Evolutionary conservation across 1,140 invertebrate species (phyloP).

Genomic region (Bilobella aurantiaca): DNA sequence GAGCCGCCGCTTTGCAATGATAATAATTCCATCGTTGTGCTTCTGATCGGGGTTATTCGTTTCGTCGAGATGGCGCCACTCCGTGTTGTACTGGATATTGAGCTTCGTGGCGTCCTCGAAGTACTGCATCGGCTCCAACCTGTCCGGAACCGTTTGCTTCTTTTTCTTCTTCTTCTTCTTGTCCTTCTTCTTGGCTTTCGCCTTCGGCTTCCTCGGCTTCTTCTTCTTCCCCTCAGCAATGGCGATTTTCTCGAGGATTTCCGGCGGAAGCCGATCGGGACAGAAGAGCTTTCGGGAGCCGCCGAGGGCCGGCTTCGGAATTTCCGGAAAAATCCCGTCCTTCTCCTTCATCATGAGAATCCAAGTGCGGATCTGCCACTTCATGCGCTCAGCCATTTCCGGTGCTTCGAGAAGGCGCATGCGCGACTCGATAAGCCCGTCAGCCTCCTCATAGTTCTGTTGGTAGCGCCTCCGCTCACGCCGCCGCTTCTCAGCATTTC

Average conservation of each 20-base stretch:
- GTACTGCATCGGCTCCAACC: conserved; percentile 47
- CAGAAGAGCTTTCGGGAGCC: conserved; percentile 74
- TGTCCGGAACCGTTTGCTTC: conserved; percentile 48
- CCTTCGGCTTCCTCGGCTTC: conserved; percentile 40
- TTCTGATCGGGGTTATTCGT: conserved; percentile 53
- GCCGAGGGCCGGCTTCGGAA: conserved; percentile 76
- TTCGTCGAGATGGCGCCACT: conserved; percentile 74
- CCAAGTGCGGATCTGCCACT: conserved; percentile 73
- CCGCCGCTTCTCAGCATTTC: background rate
- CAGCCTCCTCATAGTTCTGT: conserved; percentile 14
- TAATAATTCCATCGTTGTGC: conserved; percentile 70
- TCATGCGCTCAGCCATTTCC: conserved; percentile 55
- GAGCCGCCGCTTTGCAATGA: conserved; percentile 65
- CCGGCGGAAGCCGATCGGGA: conserved; percentile 42
- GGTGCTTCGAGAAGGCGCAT: conserved; percentile 45
- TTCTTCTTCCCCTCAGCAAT: conserved; percentile 47
- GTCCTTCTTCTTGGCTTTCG: conserved; percentile 45
- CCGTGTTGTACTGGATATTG: conserved; percentile 48
- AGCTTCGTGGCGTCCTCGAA: conserved; percentile 43
- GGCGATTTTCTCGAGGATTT: background rate
- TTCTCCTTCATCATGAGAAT: conserved; percentile 61
- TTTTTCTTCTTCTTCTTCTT: conserved; percentile 49
- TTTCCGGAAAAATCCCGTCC: conserved; percentile 78
- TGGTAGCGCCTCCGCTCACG: conserved; percentile 9
- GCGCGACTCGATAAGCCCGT: conserved; percentile 40